Base-by-base conservation (phyloP, 2,113 vertebrate genomes). In the Thomomys bottae region DNA sequence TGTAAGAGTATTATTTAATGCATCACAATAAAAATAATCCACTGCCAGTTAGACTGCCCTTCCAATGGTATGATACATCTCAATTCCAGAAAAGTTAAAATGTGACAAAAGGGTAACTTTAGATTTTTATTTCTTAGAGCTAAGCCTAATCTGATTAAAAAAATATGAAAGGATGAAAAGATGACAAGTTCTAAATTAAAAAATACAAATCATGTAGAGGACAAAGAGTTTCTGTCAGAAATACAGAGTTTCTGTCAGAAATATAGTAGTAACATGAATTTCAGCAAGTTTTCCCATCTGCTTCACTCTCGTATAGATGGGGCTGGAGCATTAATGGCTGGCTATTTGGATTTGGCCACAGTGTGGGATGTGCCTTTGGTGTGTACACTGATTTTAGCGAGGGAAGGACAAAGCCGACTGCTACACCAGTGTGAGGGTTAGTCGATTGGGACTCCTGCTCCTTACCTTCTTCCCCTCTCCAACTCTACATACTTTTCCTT, bases 181-280 rank as follows among this genome's bases (percentile, higher is more conserved):
- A 94, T 83, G 68, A 42, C 78, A 90, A 36, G 14, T 84, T 94
- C 92, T 92, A 88, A 87, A 92, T 88, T 89, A 90, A 84, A 85
- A 42, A 54, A n/a, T 78, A 15, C 38, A 90, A 59, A 92, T 86
- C 84, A 84, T 24, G 78, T 61, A 86, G 91, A 88, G 66, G 84
- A 80, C 49, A 54, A 54, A 15, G 49, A 54, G 49, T 91, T 84
- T 91, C 54, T 94, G 57, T 72, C 84, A 89, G 84, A 57, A 84
- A 92, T 82, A 63, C 90, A 89, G 90, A n/a, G n/a, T 91, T 84
- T 91, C 54, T 94, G 57, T 72, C 84, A 89, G 84, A 57, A 84
- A 92, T 82, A 63, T 92, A 89, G 90, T 78, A 92, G 67, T 38
- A 81, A 89, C 63, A n/a, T 90, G 75, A 87, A 30, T n/a, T 61